Conservation (phyloP, 2,888 invertebrate genomes). For the Dorcus hopei region DNA sequence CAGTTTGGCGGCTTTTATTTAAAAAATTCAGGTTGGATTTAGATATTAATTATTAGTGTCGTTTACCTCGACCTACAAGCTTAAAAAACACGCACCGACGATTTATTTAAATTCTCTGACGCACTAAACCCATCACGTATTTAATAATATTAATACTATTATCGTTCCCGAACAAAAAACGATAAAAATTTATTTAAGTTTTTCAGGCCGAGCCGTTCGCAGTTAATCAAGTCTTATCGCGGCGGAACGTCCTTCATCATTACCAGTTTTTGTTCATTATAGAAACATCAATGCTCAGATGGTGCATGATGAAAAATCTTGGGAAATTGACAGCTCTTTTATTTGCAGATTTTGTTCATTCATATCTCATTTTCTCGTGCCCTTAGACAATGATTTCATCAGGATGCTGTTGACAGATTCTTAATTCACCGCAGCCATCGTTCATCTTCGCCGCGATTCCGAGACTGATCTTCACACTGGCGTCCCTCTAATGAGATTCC, state of each 20-base stretch:
- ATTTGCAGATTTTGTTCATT: conserved; percentile 50
- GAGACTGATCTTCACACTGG: conserved; percentile 44
- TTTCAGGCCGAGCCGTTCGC: conserved; percentile 1
- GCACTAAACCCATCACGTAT: no score
- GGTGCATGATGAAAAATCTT: conserved; percentile 51
- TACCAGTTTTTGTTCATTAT: conserved; percentile 51
- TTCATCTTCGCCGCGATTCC: conserved; percentile 45
- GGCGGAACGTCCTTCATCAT: conserved; percentile 44
- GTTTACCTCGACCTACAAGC: background rate
- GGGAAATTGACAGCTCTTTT: conserved; percentile 50
- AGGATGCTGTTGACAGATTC: conserved; percentile 42
- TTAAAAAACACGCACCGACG: no score
- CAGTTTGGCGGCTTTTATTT: conserved; percentile 6
- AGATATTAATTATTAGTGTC: conserved; percentile 1
- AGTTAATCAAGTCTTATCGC: conserved; percentile 46
- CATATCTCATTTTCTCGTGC: conserved; percentile 49
- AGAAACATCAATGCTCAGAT: conserved; percentile 47
- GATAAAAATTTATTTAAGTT: no score
- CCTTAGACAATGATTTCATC: conserved; percentile 45
- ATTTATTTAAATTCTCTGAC: no score
- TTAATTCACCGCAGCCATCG: conserved; percentile 46
- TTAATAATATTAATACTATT: no score
- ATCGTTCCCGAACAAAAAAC: no score
- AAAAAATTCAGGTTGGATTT: conserved; percentile 1
- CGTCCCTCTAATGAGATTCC: conserved; percentile 45